Evolutionary conservation across 2,113 vertebrate genomes (phyloP), one percentile per base, ranked within the genome.

Genomic region (Podiceps cristatus): DNA sequence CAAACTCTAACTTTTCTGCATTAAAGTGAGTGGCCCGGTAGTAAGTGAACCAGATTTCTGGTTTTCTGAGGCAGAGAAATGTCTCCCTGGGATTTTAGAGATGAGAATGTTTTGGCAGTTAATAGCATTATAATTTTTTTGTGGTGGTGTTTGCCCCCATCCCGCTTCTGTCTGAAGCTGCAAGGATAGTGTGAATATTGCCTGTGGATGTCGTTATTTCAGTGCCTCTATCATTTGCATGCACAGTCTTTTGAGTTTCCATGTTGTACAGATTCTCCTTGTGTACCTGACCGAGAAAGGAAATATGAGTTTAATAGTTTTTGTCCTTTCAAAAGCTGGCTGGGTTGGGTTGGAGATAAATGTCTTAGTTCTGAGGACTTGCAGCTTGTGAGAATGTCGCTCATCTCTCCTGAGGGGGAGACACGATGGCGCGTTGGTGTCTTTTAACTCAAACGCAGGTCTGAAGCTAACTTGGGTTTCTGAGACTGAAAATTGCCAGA

Each of bases 191-290:
- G 49, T 75, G 58, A 83, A 50, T 64, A n/a, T 73, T 91, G 76
- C 76, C 81, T 4, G 73, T 55, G 95, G 95, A 95, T 91, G 84
- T 74, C 82, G 44, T 91, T 63, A 71, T 67, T 83, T 47, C 79
- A 22, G 31, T 47, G 62, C 44, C 45, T 44, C 31, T 22, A 60
- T 53, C n/a, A 12, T 75, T 90, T 94, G 63, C 75, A 33, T 60
- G 17, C 49, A 92, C 76, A 15, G 55, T 15, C 79, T 76, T 82
- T 85, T 94, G 81, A 75, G 49, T 87, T 79, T 92, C 85, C 84
- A 69, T 50, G 73, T 93, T 94, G 73, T 24, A 69, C 68, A 90
- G 66, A 44, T 77, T 96, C 92, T 97, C 90, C 79, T 95, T 96
- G 97, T 68, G 78, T 89, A 93, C 85, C 92, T 90, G 75, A 71